Evolutionary conservation across 2,888 invertebrate species (phyloP).

Genomic region (Syritta pipiens): DNA sequence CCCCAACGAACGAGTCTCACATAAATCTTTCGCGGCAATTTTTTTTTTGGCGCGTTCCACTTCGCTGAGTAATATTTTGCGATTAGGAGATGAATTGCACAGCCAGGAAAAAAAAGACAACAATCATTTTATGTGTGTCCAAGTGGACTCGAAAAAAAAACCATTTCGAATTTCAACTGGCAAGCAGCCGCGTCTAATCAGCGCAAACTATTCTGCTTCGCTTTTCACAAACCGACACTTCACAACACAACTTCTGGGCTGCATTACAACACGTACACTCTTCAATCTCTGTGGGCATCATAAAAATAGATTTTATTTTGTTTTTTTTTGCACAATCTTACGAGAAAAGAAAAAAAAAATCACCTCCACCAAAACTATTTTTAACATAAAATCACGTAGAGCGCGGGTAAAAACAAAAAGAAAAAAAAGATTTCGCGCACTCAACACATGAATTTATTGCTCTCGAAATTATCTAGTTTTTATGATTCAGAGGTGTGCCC

Average conservation of each 20-base stretch:
- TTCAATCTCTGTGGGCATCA: conserved; percentile 1
- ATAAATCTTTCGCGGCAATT: background rate
- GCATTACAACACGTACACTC: conserved; percentile 11
- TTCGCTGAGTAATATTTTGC: conserved; percentile 46
- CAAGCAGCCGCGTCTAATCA: no score
- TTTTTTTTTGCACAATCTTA: conserved; percentile 31
- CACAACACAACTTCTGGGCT: conserved; percentile 10
- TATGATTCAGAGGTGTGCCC: conserved; percentile 57
- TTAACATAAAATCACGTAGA: conserved; percentile 61
- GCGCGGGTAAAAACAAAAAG: conserved; percentile 28
- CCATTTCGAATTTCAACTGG: no score
- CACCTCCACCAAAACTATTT: conserved; percentile 34
- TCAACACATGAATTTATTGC: conserved; percentile 8
- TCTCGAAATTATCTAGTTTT: conserved; percentile 13
- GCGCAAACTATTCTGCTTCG: no score
- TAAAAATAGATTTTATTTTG: conserved; percentile 55
- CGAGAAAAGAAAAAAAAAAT: background rate
- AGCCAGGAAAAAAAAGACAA: no score
- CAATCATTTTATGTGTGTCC: no score
- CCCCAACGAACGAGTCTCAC: background rate
- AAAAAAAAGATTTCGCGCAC: conserved; percentile 20
- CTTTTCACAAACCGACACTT: no score
- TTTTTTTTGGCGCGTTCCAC: conserved; percentile 57
- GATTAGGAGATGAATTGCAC: conserved; percentile 20
- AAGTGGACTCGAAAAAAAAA: no score